Evolutionary conservation across 2,113 vertebrate genomes (phyloP), one percentile per base, ranked within the genome.

Genomic region (Tiliqua scincoides): DNA sequence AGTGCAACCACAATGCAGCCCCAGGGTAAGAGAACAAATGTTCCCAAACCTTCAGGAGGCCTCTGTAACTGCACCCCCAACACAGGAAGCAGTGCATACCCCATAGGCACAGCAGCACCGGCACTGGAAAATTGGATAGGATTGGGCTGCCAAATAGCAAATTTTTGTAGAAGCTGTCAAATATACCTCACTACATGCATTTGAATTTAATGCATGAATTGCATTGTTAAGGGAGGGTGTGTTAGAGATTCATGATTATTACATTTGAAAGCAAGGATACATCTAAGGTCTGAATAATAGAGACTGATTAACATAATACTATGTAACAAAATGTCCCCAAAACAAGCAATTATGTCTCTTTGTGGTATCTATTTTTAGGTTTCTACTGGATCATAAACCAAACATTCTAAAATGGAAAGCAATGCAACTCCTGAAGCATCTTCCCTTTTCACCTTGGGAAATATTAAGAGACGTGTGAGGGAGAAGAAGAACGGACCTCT

Each of bases 401-500:
- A 83, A 68, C 79, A 11, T 0, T 85, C 2, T 79, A 52, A 52
- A 40, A 96, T 95, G 94, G 88, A 94, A 63, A 87, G 85, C 77
- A 14, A 65, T 9, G 2, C 4, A 40, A 30, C 79, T 82, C 23
- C 63, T 54, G 94, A 92, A 80, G 74, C 62, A 15, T 30, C 85
- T 23, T 6, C 91, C 6, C 0, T 43, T 87, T 89, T 93, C 81
- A 80, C 87, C 61, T 87, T 61, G 9, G 88, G 79, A 37, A 65
- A 84, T 90, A 91, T 90, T 83, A 96, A 91, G 91, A 95, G 90
- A 57, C 77, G 15, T 27, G 84, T 70, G 84, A 95, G 85, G 77
- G 92, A 91, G 77, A 96, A 82, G 90, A 97, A 88, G 14, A 90
- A 92, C 92, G 86, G 77, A 74, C 81, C 93, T 25, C 89, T 87